Conservation (phyloP, 2,113 vertebrate species). For the Thalassoma bifasciatum region DNA sequence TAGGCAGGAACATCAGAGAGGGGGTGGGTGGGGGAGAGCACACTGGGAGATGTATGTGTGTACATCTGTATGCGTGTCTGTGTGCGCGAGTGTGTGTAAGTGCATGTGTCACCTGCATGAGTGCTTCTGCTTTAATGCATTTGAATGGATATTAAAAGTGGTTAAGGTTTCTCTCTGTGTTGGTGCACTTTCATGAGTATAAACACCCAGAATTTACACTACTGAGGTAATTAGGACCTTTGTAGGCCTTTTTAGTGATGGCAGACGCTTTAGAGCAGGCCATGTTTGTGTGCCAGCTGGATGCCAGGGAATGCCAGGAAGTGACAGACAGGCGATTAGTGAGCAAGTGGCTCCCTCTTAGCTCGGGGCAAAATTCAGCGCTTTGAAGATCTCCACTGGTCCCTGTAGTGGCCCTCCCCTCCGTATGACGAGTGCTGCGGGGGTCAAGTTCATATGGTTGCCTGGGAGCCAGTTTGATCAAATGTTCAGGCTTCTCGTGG, state of each 20-base stretch:
- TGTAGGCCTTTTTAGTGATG: constrained; percentile 39
- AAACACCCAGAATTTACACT: constrained; percentile 21
- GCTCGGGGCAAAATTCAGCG: constrained; percentile 56
- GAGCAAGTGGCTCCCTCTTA: constrained; percentile 73
- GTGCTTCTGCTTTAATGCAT: constrained; percentile 12
- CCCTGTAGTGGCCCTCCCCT: constrained; percentile 58
- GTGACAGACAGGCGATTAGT: constrained; percentile 75
- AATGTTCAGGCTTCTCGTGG: constrained; percentile 57
- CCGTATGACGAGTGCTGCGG: constrained; percentile 45
- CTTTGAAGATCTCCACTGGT: constrained; percentile 70
- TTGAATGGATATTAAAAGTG: background rate
- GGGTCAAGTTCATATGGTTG: constrained; percentile 65
- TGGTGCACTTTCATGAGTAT: constrained; percentile 9
- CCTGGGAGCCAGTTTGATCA: constrained; percentile 70
- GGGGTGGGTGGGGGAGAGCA: constrained; percentile 39
- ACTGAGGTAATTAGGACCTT: constrained; percentile 45
- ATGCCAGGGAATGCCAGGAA: constrained; percentile 70
- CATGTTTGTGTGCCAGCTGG: constrained; percentile 68
- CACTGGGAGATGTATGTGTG: constrained; percentile 9
- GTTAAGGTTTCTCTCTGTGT: background rate
- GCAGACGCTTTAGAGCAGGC: constrained; percentile 55
- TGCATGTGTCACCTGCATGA: constrained; percentile 17
- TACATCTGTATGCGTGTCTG: background rate
- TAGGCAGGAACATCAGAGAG: constrained; percentile 36
- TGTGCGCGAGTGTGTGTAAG: background rate